Evolutionary conservation across 2,888 invertebrate genomes (phyloP).

Genomic region (Homarus gammarus): DNA sequence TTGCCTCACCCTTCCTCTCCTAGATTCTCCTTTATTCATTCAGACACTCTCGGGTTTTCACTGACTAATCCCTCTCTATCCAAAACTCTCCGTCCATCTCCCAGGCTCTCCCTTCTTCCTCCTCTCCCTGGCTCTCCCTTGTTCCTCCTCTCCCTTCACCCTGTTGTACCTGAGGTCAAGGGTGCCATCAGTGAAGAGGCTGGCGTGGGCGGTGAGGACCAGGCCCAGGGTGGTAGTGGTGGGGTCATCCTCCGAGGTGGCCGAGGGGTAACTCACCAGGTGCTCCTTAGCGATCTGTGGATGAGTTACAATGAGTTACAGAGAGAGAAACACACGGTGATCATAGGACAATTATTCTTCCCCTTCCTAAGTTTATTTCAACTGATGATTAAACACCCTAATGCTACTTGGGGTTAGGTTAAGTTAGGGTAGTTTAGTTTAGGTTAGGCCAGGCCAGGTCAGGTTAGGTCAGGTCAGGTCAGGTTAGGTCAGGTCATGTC

Average conservation of each 20-base stretch:
- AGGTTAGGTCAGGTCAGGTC: no score
- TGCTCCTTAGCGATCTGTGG: constrained; percentile 13
- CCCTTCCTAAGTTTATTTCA: no score
- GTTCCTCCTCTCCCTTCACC: neutral
- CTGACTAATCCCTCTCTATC: neutral
- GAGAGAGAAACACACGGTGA: no score
- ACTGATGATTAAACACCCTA: no score
- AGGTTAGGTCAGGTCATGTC: no score
- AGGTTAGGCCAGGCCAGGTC: no score
- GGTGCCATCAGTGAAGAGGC: neutral
- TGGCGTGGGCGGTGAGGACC: neutral
- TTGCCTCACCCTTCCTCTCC: no score
- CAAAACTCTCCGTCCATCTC: neutral
- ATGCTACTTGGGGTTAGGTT: no score
- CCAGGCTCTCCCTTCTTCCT: neutral
- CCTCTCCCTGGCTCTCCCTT: neutral
- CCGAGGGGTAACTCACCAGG: constrained; percentile 7
- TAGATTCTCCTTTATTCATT: no score
- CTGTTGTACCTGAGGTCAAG: neutral
- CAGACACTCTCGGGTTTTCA: neutral
- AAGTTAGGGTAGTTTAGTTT: no score
- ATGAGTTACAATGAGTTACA: no score
- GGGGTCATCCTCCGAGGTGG: constrained; percentile 3
- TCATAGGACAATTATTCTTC: no score
- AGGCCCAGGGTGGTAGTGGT: constrained; percentile 32